Evolutionary conservation across 2,888 invertebrate species (phyloP).

Genomic region (Brachylomia viminalis): DNA sequence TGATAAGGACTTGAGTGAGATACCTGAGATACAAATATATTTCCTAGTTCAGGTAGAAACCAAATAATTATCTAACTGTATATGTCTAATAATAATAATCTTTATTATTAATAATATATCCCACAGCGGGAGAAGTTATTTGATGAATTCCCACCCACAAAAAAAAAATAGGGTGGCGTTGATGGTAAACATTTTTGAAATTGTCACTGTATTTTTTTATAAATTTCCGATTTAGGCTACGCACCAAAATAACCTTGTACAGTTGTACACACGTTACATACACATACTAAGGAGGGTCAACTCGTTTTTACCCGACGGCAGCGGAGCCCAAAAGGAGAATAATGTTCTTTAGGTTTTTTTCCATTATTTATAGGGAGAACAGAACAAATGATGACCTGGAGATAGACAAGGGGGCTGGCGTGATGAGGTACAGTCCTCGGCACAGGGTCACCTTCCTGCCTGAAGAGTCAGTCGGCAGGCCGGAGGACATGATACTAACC

Average conservation of each 20-base stretch:
- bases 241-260: not conserved
- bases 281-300: not conserved
- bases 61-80: too few species aligned
- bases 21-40: too few species aligned
- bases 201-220: too few species aligned
- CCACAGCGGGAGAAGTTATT: too few species aligned
- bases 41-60: too few species aligned
- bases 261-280: not conserved
- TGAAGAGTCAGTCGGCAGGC: constrained; percentile 92
- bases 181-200: not conserved
- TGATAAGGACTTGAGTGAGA: too few species aligned
- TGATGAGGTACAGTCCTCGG: constrained; percentile 91
- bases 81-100: too few species aligned
- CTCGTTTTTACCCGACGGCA: not conserved
- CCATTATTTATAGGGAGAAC: constrained; percentile 89
- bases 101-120: too few species aligned
- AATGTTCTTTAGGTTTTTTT: not conserved
- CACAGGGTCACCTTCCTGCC: constrained; percentile 90
- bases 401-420: constrained; percentile 91
- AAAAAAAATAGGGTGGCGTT: not conserved
- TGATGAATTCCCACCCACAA: too few species aligned
- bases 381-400: constrained; percentile 91
- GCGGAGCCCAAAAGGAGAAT: too few species aligned
- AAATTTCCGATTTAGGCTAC: not conserved
- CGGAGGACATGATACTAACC: constrained; percentile 90